Evolutionary conservation across 1,140 invertebrate genomes (phyloP).

Genomic region (Latrodectus geometricus): DNA sequence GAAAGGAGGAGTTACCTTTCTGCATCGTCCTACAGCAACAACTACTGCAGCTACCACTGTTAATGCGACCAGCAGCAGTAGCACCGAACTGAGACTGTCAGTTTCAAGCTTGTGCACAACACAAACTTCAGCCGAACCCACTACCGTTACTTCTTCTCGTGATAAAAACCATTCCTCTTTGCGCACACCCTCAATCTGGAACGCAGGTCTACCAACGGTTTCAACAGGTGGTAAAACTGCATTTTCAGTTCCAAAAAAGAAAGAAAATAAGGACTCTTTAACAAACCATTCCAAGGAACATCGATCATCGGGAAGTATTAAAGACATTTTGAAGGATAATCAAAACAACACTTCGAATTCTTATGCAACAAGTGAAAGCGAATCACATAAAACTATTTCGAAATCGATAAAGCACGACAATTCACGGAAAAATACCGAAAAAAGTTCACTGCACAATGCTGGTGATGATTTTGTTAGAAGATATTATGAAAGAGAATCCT

Average conservation of each 20-base stretch:
- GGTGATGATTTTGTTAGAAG: slow-evolving; percentile 25
- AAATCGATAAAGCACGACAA: slow-evolving; percentile 19
- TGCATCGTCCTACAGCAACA: slow-evolving; percentile 51
- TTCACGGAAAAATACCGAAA: slow-evolving; percentile 7
- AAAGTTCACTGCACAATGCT: not conserved
- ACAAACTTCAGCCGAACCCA: slow-evolving; percentile 4
- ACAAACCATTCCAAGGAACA: slow-evolving; percentile 27
- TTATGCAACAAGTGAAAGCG: slow-evolving; percentile 6
- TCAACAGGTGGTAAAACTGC: slow-evolving; percentile 38
- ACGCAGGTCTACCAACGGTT: slow-evolving; percentile 48
- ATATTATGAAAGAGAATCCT: slow-evolving; percentile 5
- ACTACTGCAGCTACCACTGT: slow-evolving; percentile 9
- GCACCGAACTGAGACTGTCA: slow-evolving; percentile 20
- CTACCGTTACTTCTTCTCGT: slow-evolving; percentile 34
- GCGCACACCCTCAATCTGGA: slow-evolving; percentile 33
- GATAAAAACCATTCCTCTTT: slow-evolving; percentile 18
- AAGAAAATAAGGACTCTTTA: slow-evolving; percentile 40
- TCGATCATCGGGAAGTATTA: slow-evolving; percentile 43
- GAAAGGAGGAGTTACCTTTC: slow-evolving; percentile 19
- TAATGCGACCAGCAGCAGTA: slow-evolving; percentile 10
- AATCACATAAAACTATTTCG: slow-evolving; percentile 4
- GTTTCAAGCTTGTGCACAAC: slow-evolving; percentile 18
- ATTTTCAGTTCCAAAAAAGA: slow-evolving; percentile 58
- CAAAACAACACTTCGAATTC: slow-evolving; percentile 25
- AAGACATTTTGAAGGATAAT: slow-evolving; percentile 51